Evolutionary conservation across 2,113 vertebrate genomes (phyloP).

Genomic region (Atherinomorus stipes): DNA sequence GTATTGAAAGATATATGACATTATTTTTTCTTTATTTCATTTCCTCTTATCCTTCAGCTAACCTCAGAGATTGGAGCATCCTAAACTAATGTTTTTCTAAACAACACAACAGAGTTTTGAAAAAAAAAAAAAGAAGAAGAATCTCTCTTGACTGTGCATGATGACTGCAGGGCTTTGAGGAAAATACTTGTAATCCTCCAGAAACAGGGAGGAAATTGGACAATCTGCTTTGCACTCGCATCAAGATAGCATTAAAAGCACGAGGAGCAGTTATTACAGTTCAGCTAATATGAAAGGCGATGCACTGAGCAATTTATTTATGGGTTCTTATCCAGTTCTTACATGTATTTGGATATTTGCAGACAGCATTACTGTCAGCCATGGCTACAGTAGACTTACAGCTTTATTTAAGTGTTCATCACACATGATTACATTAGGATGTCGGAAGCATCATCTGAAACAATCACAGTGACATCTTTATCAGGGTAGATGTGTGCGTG

Average conservation of each 20-base stretch:
- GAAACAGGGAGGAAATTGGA: conserved; percentile 56
- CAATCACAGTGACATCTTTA: no score
- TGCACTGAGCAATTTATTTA: background rate
- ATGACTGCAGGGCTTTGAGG: conserved; percentile 28
- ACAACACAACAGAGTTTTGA: background rate
- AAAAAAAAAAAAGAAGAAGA: conserved; percentile 3
- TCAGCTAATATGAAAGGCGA: background rate
- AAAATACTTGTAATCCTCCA: conserved; percentile 19
- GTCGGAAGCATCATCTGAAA: no score
- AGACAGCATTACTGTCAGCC: no score
- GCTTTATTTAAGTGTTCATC: no score
- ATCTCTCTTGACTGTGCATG: conserved; percentile 34
- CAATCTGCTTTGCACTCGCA: conserved; percentile 42
- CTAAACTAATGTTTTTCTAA: background rate
- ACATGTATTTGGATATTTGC: background rate
- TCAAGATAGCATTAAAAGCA: conserved; percentile 22
- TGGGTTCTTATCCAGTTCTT: background rate
- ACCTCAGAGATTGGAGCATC: background rate
- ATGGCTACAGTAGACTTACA: no score
- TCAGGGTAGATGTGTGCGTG: no score
- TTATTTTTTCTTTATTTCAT: background rate
- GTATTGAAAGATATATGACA: background rate
- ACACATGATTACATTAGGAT: no score
- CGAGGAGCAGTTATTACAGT: background rate
- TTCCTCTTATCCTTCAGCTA: background rate